Base-by-base conservation (phyloP, 2,797 vertebrate genomes). In the Catostomus latipinnis region DNA sequence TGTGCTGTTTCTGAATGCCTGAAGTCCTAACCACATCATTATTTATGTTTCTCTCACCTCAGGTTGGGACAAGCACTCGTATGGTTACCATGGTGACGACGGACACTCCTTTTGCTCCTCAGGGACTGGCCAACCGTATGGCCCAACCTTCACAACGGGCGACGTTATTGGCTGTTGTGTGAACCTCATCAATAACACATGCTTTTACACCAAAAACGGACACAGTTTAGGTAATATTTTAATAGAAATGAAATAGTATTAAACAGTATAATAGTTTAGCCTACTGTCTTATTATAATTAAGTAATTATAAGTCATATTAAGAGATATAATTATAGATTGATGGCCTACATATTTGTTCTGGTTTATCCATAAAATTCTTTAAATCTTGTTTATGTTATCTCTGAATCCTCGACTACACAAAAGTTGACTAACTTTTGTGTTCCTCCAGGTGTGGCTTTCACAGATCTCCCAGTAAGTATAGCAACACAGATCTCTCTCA, bases 51-150 rank as follows among this genome's bases (percentile, higher is more conserved):
- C 14, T 76, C 1, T 81, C 22, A 52, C 1, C 91, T 82, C 87
- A 99, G 98, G 98, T 89, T 99, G 98, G 98, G 98, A 99, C 95
- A 99, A 99, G 83, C 97, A 99, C 93, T 99, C 98, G 0, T 99
- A 99, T 91, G 98, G 98, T 93, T 99, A 99, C 93, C 98, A 99
- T 78, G 98, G 98, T 87, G 98, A 99, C 12, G 98, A 99, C 70
- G 98, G 98, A 85, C 98, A 99, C 93, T 99, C 97, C 69, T 99
- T 99, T 93, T 99, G 98, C 95, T 99, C 98, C 58, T 99, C 98
- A 73, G 98, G 98, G 91, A 99, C 98, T 0, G 98, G 98, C 82
- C 98, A 99, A 62, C 98, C 98, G 0, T 99, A 99, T 0, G 98
- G 98, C 75, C 98, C 98, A 84, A 99, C 98, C 1, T 99, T 99